These are phyloP conservation scores for Podarcis raffonei DNA, from an alignment of 2,113 vertebrate genomes.

Conservation along the genomic window DNA sequence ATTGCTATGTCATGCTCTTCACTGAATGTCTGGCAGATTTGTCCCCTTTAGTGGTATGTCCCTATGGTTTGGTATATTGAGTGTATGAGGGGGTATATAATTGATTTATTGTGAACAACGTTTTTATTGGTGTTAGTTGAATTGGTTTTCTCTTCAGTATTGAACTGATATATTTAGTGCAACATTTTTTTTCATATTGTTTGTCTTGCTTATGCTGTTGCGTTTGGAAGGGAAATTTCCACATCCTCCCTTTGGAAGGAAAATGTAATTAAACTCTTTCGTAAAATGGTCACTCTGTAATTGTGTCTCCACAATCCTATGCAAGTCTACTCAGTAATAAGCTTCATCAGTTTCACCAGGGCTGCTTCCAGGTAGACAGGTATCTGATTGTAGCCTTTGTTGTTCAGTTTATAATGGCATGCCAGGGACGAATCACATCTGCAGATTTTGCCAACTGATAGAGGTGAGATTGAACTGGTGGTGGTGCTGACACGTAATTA, in stretches of 20 bases:
- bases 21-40: not conserved
- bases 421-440: not conserved
- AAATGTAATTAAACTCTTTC: not conserved
- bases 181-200: not conserved
- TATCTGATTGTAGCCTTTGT: not conserved
- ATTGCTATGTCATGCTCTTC: not conserved
- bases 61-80: not conserved
- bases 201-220: not conserved
- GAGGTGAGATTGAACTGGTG: not conserved
- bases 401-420: not conserved
- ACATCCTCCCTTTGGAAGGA: not conserved
- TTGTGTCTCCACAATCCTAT: not conserved
- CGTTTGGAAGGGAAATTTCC: not conserved
- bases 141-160: not conserved
- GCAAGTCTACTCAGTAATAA: not conserved
- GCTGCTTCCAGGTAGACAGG: not conserved
- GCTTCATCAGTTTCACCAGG: not conserved
- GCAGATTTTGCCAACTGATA: not conserved
- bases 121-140: not conserved
- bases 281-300: not conserved
- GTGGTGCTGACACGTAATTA: not conserved
- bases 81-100: not conserved
- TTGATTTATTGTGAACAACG: not conserved
- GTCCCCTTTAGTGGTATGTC: not conserved
- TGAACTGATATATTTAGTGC: not conserved